Evolutionary conservation across 2,888 invertebrate species (phyloP), one percentile per base, ranked within the genome.

Genomic region (Parnassius mnemosyne): DNA sequence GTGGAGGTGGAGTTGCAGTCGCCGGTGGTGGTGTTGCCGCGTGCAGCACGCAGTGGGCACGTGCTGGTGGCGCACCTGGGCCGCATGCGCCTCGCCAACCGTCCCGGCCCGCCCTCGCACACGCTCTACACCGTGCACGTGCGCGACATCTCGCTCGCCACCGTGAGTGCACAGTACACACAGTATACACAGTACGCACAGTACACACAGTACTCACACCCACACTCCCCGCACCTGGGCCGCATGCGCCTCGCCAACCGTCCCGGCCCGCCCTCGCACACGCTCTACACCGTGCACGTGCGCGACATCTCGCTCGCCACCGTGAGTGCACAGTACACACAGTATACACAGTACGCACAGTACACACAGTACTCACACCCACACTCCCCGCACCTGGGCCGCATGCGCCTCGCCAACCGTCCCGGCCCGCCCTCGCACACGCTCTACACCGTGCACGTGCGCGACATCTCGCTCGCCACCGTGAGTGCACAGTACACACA

Each of bases 61-160:
- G 97, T 98, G 59, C 93, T 98, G 71, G 96, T 98, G 50, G 97
- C 97, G 13, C 98, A 98, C 92, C 93, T 99, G 68, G 98, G 98
- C 49, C 95, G 96, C 80, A 98, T 98, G 81, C 43, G 10, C 9
- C 43, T 43, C 9, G 43, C 43, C 43, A 43, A 43, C 43, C 43
- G 43, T 9, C 43, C 43, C 43, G 43, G 43, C 43, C 10, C 43
- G 43, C 43, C 25, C 5, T 42, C 96, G 94, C 79, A 96, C 96
- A 12, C 71, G 20, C 73, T 54, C 65, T 63, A 51, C 9, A 43
- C 43, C 10, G 10, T 20, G 20, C 20, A 16, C 16, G 20, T 20
- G 20, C 20, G 20, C 20, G 20, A 20, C 3, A 20, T 20, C 20
- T 20, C 20, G 20, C 20, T 20, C 20, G 3, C 20, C 16, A 16